Conservation (phyloP, 2,113 vertebrate genomes). For the Anthoscopus minutus region DNA sequence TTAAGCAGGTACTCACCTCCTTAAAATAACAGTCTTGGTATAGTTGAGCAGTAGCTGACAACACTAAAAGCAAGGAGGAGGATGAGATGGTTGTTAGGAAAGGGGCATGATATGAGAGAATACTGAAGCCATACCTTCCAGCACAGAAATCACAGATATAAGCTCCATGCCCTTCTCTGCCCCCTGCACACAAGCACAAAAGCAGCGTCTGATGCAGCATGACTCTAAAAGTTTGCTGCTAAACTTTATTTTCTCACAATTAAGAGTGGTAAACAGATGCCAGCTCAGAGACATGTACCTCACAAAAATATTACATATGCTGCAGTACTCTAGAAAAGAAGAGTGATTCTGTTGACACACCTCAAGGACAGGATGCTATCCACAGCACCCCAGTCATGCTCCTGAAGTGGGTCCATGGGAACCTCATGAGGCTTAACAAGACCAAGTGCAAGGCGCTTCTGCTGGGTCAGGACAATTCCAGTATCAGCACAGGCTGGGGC, state of each 20-base stretch:
- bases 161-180: not conserved
- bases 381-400: not conserved
- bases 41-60: rapidly evolving
- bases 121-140: not conserved
- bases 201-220: not conserved
- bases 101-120: not conserved
- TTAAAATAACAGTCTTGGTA: not conserved
- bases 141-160: rapidly evolving
- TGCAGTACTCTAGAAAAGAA: not conserved
- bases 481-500: not conserved
- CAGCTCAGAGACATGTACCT: rapidly evolving
- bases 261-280: rapidly evolving
- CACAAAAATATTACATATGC: rapidly evolving
- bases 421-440: not conserved
- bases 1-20: not conserved
- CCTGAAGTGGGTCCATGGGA: rapidly evolving
- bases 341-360: not conserved
- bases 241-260: not conserved
- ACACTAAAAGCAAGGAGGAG: not conserved
- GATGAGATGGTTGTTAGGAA: not conserved
- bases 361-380: not conserved
- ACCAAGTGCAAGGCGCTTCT: not conserved
- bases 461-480: rapidly evolving
- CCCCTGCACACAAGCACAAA: not conserved
- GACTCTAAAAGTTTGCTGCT: rapidly evolving